A percentile compares a stretch with the other conserved stretches of the same genome.
phyloP scores from a whole-genome alignment of 2,113 vertebrate genomes.

The Plecturocebus donacophilus region DNA sequence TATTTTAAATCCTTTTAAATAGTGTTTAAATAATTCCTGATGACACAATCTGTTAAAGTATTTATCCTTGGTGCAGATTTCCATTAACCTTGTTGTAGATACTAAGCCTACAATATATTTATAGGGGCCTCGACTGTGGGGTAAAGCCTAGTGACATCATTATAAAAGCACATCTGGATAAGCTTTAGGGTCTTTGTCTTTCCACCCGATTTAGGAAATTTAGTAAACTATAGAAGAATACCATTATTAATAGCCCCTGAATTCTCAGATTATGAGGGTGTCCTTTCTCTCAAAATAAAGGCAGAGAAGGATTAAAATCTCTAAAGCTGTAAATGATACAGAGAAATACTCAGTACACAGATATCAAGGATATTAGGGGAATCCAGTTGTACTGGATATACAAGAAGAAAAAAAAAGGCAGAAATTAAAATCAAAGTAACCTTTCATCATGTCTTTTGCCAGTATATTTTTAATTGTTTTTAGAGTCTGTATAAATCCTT shows the following conservation, averaged over 20 bases:
- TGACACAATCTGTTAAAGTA: slow-evolving; percentile 87
- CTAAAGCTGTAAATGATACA: slow-evolving; percentile 14
- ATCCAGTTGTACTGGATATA: not conserved
- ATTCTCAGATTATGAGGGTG: slow-evolving; percentile 69
- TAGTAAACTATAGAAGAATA: slow-evolving; percentile 72
- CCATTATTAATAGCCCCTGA: slow-evolving; percentile 64
- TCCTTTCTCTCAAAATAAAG: slow-evolving; percentile 74
- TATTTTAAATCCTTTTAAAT: slow-evolving; percentile 91
- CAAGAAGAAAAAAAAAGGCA: not conserved
- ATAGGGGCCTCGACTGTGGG: slow-evolving; percentile 84
- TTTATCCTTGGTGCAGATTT: slow-evolving; percentile 89
- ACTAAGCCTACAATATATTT: slow-evolving; percentile 86
- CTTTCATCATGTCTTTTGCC: not conserved
- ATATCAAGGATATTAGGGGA: not conserved
- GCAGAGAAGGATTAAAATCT: slow-evolving; percentile 47
- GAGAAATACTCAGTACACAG: not conserved
- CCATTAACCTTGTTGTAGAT: slow-evolving; percentile 88
- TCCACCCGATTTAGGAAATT: slow-evolving; percentile 84
- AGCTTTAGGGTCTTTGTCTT: slow-evolving; percentile 85
- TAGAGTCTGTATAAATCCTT: not conserved
- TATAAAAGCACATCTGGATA: slow-evolving; percentile 87
- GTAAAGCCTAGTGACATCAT: slow-evolving; percentile 85
- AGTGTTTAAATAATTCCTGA: slow-evolving; percentile 88
- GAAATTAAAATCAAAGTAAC: slow-evolving; percentile 38
- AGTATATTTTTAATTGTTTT: not conserved